Conservation (phyloP, 2,797 vertebrate species). For the Tamandua tetradactyla region DNA sequence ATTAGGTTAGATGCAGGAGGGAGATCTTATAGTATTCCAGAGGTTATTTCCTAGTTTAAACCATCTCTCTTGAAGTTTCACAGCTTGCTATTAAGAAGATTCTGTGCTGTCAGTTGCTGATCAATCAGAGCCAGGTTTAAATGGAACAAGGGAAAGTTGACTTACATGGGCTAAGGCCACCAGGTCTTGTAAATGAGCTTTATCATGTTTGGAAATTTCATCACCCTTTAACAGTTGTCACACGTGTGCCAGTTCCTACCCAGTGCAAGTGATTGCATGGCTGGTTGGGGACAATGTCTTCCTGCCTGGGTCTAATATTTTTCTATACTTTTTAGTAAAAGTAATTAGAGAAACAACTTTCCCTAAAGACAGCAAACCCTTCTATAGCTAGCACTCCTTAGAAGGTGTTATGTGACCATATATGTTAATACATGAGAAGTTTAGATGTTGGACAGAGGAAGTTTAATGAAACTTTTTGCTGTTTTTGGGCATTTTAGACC, state of each 20-base stretch:
- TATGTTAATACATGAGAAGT: neutral
- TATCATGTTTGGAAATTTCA: neutral
- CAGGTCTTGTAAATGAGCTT: neutral
- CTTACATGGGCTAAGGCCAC: neutral
- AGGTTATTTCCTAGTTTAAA: conserved; percentile 2
- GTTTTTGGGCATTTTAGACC: conserved; percentile 12
- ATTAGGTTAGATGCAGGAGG: neutral
- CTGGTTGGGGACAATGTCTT: conserved; percentile 24
- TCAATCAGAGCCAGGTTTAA: neutral
- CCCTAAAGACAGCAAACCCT: neutral
- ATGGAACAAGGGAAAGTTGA: neutral
- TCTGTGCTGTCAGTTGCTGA: neutral
- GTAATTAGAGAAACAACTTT: conserved; percentile 7
- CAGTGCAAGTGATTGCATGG: neutral
- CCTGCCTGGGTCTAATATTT: conserved; percentile 2
- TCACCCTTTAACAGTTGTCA: conserved; percentile 4
- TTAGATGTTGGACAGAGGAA: neutral
- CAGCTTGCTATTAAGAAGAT: neutral
- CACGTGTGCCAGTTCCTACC: neutral
- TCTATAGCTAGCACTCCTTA: neutral
- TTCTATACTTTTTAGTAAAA: neutral
- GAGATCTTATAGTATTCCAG: neutral
- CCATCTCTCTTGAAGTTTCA: neutral
- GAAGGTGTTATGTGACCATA: neutral
- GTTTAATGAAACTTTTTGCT: conserved; percentile 20